Evolutionary conservation across 2,113 vertebrate species (phyloP).

Genomic region (human (Homo sapiens)): GRCh38 chr14:43943501-43944000

Average conservation of each 20-base stretch:
- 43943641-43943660: slow-evolving; percentile 46
- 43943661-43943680: slow-evolving; percentile 35
- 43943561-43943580: background rate
- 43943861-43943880: slow-evolving; percentile 16
- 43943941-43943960: background rate
- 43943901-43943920: background rate
- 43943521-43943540: background rate
- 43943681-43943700: slow-evolving; percentile 42
- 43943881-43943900: background rate
- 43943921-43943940: background rate
- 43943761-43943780: slow-evolving; percentile 61
- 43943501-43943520: background rate
- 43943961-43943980: background rate
- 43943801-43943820: slow-evolving; percentile 41
- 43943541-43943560: background rate
- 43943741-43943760: slow-evolving; percentile 60
- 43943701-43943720: slow-evolving; percentile 45
- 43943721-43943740: slow-evolving; percentile 40
- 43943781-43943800: slow-evolving; percentile 56
- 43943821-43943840: slow-evolving; percentile 63
- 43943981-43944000: background rate
- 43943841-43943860: background rate
- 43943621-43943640: slow-evolving; percentile 53
- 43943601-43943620: slow-evolving; percentile 52
- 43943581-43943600: slow-evolving; percentile 52